phyloP scores from a whole-genome alignment of 2,797 vertebrate species.

The Bradypodion ventrale region DNA sequence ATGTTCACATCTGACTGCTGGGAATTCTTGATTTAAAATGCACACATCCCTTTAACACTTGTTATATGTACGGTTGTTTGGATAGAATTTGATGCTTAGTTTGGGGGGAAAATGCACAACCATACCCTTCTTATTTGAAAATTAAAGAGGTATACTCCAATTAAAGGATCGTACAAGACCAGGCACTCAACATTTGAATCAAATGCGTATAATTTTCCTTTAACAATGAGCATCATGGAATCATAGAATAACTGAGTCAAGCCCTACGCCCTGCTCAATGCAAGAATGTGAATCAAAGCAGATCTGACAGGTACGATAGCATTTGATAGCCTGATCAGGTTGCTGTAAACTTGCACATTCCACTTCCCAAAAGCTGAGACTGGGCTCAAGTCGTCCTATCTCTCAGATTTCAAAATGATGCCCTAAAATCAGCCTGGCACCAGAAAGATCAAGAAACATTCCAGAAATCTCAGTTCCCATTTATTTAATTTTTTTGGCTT shows the following conservation, averaged over 20 bases:
- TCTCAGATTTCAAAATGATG: conserved; percentile 2
- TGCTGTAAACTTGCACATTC: too few relatives aligned
- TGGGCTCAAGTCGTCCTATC: background rate
- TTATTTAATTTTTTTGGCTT: conserved; percentile 36
- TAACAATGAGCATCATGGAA: background rate
- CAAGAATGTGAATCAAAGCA: too few relatives aligned
- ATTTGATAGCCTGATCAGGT: too few relatives aligned
- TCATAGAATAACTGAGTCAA: too few relatives aligned
- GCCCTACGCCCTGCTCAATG: too few relatives aligned
- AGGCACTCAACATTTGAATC: background rate
- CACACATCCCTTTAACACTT: background rate
- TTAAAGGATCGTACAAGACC: background rate
- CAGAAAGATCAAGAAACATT: background rate
- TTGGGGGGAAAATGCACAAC: background rate
- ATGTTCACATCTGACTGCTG: background rate
- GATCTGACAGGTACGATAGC: too few relatives aligned
- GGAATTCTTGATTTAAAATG: background rate
- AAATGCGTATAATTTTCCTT: background rate
- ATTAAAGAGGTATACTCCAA: background rate
- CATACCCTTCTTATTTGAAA: background rate
- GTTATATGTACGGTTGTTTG: background rate
- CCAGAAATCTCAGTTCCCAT: background rate
- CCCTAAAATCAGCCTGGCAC: background rate
- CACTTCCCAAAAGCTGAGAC: background rate
- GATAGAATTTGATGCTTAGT: background rate